Evolutionary conservation across 2,113 vertebrate species (phyloP).

Genomic region (Diadophis punctatus): DNA sequence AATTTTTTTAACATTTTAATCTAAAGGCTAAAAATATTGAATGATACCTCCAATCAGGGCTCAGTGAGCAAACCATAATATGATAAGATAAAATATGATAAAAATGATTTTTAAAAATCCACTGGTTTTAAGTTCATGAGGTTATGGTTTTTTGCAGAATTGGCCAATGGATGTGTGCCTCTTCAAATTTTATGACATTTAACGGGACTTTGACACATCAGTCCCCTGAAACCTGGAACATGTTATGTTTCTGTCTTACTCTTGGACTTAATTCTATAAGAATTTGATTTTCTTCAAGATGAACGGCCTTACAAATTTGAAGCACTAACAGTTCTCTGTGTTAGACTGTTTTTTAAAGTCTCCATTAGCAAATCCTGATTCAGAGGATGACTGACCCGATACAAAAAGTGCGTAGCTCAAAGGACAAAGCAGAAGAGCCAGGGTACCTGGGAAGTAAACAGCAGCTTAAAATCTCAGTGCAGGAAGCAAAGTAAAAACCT

Average conservation of each 20-base stretch:
- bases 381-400: not conserved
- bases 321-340: not conserved
- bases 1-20: not conserved
- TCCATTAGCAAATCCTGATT: not conserved
- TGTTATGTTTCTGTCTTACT: not conserved
- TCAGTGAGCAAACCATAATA: not conserved
- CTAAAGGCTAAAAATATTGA: not conserved
- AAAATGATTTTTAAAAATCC: not conserved
- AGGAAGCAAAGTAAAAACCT: slow-evolving; percentile 62
- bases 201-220: not conserved
- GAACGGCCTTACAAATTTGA: not conserved
- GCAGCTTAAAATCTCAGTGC: slow-evolving; percentile 53
- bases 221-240: not conserved
- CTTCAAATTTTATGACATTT: not conserved
- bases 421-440: slow-evolving; percentile 23
- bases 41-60: not conserved
- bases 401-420: slow-evolving; percentile 20
- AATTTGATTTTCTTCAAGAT: not conserved
- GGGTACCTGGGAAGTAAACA: slow-evolving; percentile 56
- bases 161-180: not conserved
- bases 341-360: slow-evolving; percentile 9
- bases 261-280: not conserved
- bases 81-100: not conserved
- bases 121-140: not conserved
- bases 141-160: not conserved